Evolutionary conservation across 2,113 vertebrate species (phyloP).

Genomic region (Cyprinodon brontotheroides): DNA sequence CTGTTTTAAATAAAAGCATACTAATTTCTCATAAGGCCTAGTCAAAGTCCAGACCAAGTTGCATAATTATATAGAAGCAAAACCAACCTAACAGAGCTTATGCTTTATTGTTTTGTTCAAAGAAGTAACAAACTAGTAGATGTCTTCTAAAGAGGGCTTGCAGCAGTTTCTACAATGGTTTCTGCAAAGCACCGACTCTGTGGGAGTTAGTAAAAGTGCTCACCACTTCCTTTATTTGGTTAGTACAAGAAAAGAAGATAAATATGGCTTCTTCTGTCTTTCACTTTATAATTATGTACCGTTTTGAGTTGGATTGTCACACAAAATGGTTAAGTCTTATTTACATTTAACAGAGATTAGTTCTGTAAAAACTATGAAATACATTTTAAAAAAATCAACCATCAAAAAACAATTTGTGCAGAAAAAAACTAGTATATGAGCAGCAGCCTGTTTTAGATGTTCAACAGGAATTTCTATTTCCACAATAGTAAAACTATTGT

Average conservation of each 20-base stretch:
- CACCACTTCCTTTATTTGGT: not conserved
- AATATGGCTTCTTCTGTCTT: no score
- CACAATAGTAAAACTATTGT: not conserved
- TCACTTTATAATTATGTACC: not conserved
- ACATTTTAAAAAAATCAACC: not conserved
- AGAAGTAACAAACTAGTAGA: not conserved
- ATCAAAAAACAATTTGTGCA: not conserved
- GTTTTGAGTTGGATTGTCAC: not conserved
- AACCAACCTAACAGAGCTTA: not conserved
- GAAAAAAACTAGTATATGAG: not conserved
- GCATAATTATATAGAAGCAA: not conserved
- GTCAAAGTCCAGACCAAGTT: not conserved
- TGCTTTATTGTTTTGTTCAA: not conserved
- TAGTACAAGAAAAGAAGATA: not conserved
- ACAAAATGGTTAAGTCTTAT: not conserved
- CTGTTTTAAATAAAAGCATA: not conserved
- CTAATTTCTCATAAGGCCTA: not conserved
- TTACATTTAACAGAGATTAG: not conserved
- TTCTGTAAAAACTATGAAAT: not conserved
- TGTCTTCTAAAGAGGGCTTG: not conserved
- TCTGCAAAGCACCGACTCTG: not conserved
- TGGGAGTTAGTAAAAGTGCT: not conserved
- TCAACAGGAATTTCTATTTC: not conserved
- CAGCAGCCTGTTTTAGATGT: not conserved
- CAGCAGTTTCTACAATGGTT: not conserved